phyloP scores from a whole-genome alignment of 2,797 vertebrate genomes.

The Pseudotriccus pelzelni region DNA sequence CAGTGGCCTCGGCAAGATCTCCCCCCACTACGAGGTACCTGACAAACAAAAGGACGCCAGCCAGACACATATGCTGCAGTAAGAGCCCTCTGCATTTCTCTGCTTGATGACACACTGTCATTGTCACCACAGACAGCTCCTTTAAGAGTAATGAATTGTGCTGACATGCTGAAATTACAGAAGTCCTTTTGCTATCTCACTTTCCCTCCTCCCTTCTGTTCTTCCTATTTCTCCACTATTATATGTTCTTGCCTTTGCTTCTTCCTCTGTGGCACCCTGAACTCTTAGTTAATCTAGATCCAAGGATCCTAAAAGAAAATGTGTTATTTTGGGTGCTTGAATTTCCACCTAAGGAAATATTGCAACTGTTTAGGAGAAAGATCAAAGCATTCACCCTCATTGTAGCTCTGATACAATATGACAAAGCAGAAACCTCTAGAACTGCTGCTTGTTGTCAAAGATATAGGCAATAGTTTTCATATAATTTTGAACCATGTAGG shows the following conservation, averaged over 20 bases:
- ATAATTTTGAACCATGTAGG: not conserved
- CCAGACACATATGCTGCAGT: conserved; percentile 78
- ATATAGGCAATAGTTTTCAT: not conserved
- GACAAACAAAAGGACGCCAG: conserved; percentile 75
- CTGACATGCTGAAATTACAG: not conserved
- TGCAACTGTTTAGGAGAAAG: not conserved
- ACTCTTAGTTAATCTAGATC: not conserved
- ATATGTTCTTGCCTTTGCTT: not conserved
- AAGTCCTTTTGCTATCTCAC: not conserved
- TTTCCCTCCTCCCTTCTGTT: not conserved
- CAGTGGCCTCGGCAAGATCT: conserved; percentile 71
- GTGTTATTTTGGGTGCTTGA: not conserved
- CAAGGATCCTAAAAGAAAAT: not conserved
- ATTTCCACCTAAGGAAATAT: not conserved
- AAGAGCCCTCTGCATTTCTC: conserved; percentile 68
- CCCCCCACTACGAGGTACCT: conserved; percentile 73
- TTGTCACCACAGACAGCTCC: not conserved
- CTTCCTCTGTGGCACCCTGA: not conserved
- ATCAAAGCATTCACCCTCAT: not conserved
- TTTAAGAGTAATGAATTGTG: not conserved
- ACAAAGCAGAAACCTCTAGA: not conserved
- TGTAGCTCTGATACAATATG: not conserved
- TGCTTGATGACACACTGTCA: conserved; percentile 23
- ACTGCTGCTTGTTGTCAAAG: not conserved
- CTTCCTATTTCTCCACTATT: not conserved